These are phyloP conservation scores for Laticauda colubrina DNA, from an alignment of 2,113 vertebrate genomes.

Conservation along the genomic window DNA sequence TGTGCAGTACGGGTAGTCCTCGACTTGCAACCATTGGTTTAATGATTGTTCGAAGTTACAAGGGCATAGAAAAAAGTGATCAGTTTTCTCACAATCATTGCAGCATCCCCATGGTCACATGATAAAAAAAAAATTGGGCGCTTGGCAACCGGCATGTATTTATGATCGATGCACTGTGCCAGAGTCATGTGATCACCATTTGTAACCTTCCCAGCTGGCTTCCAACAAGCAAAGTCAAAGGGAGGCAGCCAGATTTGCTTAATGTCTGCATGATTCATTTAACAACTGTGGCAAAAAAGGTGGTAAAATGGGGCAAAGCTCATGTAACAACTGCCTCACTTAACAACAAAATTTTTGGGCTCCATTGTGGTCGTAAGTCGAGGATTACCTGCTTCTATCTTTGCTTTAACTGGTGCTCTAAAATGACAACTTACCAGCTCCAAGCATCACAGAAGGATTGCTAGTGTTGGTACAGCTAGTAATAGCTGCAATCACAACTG, in stretches of 20 bases:
- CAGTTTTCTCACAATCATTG: background rate
- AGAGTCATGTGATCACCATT: background rate
- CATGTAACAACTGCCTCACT: background rate
- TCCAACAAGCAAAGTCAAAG: background rate
- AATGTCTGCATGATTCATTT: background rate
- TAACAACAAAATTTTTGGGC: background rate
- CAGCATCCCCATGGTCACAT: background rate
- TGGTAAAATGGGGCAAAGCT: background rate
- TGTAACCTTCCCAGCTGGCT: background rate
- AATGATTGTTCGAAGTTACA: background rate
- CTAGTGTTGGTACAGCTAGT: constrained; percentile 99
- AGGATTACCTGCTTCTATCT: background rate
- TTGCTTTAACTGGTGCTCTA: background rate
- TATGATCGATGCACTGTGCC: background rate
- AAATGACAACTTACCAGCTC: constrained; percentile 79
- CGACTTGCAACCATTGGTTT: background rate
- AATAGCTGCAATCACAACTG: constrained; percentile 96
- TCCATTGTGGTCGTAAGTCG: background rate
- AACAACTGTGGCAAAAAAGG: background rate
- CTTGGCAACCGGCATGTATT: background rate
- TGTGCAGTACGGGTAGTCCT: background rate
- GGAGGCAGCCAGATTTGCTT: background rate
- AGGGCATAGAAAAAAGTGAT: background rate
- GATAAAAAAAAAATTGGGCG: background rate
- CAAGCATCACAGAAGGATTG: constrained; percentile 97